Percentiles rank a stretch among this genome's conserved stretches.
These are phyloP conservation scores for Tetranychus piercei DNA, from an alignment of 2,888 invertebrate species.

Conservation along the genomic window DNA sequence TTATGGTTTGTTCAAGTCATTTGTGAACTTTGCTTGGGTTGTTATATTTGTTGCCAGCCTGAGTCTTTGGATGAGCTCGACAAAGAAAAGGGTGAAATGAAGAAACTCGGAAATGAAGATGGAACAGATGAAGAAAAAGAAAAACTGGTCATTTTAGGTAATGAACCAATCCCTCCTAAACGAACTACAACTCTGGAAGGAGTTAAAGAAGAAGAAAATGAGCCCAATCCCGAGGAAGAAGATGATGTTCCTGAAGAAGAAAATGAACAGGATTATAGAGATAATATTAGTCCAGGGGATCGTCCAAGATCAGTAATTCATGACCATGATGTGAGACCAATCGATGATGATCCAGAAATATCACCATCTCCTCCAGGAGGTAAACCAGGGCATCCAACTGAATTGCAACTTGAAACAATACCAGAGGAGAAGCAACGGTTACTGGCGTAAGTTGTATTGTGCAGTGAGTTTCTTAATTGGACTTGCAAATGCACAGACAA, in stretches of 20 bases:
- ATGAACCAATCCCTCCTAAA: background rate
- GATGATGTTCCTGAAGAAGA: conserved; percentile 14
- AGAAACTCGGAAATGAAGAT: conserved; percentile 3
- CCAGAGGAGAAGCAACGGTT: conserved; percentile 12
- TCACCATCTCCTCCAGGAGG: background rate
- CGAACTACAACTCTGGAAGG: background rate
- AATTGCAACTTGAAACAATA: conserved; percentile 7
- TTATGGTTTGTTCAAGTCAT: conserved; percentile 12
- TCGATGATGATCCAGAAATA: conserved; percentile 6
- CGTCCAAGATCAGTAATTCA: background rate
- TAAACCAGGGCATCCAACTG: background rate
- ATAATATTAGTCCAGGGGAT: background rate
- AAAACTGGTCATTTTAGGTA: conserved; percentile 5
- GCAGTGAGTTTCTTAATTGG: background rate
- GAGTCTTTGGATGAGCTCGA: background rate
- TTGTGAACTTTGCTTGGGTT: conserved; percentile 6
- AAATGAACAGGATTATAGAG: conserved; percentile 8
- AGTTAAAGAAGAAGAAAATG: conserved; percentile 14
- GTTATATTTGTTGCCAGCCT: conserved; percentile 9
- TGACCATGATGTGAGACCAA: conserved; percentile 2
- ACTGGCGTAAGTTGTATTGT: conserved; percentile 10
- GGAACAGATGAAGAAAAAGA: conserved; percentile 14
- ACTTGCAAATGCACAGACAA: background rate
- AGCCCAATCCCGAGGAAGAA: conserved; percentile 11
- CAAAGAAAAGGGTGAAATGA: background rate